A percentile compares a stretch with the other conserved stretches of the same genome.
Conservation (phyloP, 1,140 invertebrate species). For the Mactra quadrangularis region DNA sequence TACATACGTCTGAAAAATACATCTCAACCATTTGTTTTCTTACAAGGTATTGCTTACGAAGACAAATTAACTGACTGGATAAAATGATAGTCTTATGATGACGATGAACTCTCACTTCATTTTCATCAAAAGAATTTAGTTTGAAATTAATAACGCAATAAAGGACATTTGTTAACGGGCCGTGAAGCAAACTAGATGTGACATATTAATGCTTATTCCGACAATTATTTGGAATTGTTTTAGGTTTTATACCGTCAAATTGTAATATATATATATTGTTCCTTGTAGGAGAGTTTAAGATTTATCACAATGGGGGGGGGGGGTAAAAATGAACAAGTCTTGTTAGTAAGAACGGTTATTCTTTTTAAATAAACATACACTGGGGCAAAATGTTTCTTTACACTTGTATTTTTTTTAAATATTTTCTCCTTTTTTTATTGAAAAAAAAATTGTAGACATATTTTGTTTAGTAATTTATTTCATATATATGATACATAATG, state of each 20-base stretch:
- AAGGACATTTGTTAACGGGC: slow-evolving; percentile 43
- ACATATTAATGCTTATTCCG: slow-evolving; percentile 16
- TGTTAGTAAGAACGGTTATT: neutral
- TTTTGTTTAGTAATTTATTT: too few relatives aligned
- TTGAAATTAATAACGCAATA: slow-evolving; percentile 44
- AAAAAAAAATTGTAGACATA: too few relatives aligned
- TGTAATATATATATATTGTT: neutral
- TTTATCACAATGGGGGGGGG: neutral
- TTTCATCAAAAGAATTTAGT: slow-evolving; percentile 25
- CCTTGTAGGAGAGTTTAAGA: neutral
- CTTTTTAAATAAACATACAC: neutral
- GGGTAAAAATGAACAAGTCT: neutral
- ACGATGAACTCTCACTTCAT: neutral
- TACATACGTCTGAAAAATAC: neutral
- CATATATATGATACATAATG: too few relatives aligned
- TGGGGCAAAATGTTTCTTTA: neutral
- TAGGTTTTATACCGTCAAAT: neutral
- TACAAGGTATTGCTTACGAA: neutral
- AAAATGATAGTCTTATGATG: slow-evolving; percentile 23
- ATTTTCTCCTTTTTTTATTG: too few relatives aligned
- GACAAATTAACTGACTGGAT: slow-evolving; percentile 16
- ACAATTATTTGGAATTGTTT: slow-evolving; percentile 4
- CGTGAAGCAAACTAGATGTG: neutral
- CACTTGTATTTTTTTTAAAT: too few relatives aligned
- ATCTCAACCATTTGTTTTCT: slow-evolving; percentile 12